Conservation (phyloP, 2,888 invertebrate species). For the Thymelicus sylvestris region DNA sequence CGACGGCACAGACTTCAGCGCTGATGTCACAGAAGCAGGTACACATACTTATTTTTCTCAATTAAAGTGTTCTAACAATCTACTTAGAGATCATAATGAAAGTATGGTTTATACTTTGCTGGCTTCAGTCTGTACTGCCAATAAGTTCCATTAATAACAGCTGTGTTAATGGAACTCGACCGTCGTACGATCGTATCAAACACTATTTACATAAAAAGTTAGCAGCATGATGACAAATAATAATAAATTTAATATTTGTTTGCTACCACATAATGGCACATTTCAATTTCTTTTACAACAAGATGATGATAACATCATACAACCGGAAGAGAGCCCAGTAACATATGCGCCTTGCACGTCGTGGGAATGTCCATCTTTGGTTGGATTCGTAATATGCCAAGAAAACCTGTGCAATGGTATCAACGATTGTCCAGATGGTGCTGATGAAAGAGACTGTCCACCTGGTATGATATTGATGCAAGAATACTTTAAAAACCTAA, state of each 20-base stretch:
- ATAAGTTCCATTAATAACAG: slow-evolving; percentile 52
- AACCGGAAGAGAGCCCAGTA: not conserved
- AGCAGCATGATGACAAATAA: not conserved
- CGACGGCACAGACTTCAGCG: slow-evolving; percentile 85
- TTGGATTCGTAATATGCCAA: not conserved
- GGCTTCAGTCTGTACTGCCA: slow-evolving; percentile 46
- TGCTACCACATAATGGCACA: not conserved
- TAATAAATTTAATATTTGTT: not conserved
- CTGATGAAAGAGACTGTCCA: slow-evolving; percentile 63
- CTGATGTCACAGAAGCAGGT: slow-evolving; percentile 71
- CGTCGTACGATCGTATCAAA: slow-evolving; percentile 80
- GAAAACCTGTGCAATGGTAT: slow-evolving; percentile 69
- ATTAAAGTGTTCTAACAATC: slow-evolving; percentile 2
- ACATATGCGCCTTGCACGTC: slow-evolving; percentile 6
- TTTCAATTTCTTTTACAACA: slow-evolving; percentile 2
- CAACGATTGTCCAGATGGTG: slow-evolving; percentile 75
- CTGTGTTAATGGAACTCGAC: not conserved
- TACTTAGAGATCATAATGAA: slow-evolving; percentile 44
- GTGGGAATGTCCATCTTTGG: slow-evolving; percentile 7
- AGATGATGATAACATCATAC: slow-evolving; percentile 4
- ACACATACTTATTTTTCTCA: not conserved
- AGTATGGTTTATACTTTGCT: no score
- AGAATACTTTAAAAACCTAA: no score
- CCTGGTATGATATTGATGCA: slow-evolving; percentile 37
- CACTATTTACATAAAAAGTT: slow-evolving; percentile 71